Evolutionary conservation across 2,113 vertebrate species (phyloP), one percentile per base, ranked within the genome.

Genomic region (Perca schrenkii): DNA sequence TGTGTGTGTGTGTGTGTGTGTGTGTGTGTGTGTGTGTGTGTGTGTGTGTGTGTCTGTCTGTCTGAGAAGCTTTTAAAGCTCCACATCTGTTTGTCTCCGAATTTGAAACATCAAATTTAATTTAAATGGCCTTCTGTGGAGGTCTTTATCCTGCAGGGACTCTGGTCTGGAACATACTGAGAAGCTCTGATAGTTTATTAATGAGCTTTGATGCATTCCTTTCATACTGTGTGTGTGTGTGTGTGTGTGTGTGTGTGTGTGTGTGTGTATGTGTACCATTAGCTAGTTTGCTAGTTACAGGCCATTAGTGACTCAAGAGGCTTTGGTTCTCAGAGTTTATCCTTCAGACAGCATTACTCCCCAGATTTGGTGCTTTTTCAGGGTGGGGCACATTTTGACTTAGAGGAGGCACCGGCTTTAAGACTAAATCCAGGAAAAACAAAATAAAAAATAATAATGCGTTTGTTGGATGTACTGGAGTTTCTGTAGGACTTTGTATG

Each of bases 51-150:
- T 36, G 6, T 36, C 6, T 28, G 28, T 28, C 28, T 28, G 28
- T 36, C 36, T 36, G 56, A 43, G 66, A 54, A 17, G 66, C 47
- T 72, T 80, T 64, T 57, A 56, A 72, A 49, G 60, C 40, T 46
- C 72, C 50, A 2, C 2, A 12, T 28, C 28, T 57, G 19, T 6
- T 17, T 17, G 13, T 66, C 36, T 67, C 31, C 5, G 46, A 66
- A 17, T 77, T 65, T 50, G 7, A 52, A 52, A 57, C 47, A 11
- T 77, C 68, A 53, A 28, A 28, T 28, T 28, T 28, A 25, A 49
- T 52, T 22, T 36, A 53, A 50, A 58, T 6, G 34, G 54, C 28
- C 36, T 67, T 67, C 40, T 54, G 77, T 53, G 34, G 13, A 31
- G 31, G 14, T 54, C 4, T 40, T 36, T 56, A 46, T 69, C 52